phyloP scores from a whole-genome alignment of 1,140 invertebrate species.

The Drosophila nigrodunni region DNA sequence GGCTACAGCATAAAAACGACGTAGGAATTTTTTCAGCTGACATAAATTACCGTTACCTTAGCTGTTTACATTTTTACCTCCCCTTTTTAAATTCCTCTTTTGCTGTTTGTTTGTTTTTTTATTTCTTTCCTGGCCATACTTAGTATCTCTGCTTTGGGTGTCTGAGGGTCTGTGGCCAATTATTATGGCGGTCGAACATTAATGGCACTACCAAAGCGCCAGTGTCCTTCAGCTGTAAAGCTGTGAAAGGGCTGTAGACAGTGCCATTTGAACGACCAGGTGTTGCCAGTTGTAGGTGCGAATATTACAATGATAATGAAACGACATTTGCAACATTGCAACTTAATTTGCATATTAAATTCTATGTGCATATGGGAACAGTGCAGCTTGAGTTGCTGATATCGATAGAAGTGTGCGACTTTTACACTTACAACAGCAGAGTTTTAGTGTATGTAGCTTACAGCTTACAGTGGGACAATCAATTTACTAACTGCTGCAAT shows the following conservation, averaged over 20 bases:
- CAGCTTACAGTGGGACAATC: too few relatives aligned
- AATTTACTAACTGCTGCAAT: too few relatives aligned
- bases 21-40: too few relatives aligned
- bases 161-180: not conserved
- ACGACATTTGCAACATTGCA: conserved; percentile 5
- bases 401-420: not conserved
- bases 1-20: too few relatives aligned
- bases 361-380: not conserved
- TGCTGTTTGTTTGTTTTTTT: too few relatives aligned
- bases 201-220: conserved; percentile 3
- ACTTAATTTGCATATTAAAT: not conserved
- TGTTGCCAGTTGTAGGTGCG: not conserved
- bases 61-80: too few relatives aligned
- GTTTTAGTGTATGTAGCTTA: too few relatives aligned
- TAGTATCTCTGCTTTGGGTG: not conserved
- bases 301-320: conserved; percentile 16
- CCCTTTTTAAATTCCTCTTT: too few relatives aligned
- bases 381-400: not conserved
- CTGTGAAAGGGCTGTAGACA: not conserved
- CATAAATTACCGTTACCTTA: too few relatives aligned
- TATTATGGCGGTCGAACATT: conserved; percentile 12
- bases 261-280: not conserved
- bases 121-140: too few relatives aligned
- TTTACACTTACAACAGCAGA: too few relatives aligned
- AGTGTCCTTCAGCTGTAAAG: not conserved